phyloP scores from a whole-genome alignment of 2,113 vertebrate genomes.

The Oreotragus oreotragus region DNA sequence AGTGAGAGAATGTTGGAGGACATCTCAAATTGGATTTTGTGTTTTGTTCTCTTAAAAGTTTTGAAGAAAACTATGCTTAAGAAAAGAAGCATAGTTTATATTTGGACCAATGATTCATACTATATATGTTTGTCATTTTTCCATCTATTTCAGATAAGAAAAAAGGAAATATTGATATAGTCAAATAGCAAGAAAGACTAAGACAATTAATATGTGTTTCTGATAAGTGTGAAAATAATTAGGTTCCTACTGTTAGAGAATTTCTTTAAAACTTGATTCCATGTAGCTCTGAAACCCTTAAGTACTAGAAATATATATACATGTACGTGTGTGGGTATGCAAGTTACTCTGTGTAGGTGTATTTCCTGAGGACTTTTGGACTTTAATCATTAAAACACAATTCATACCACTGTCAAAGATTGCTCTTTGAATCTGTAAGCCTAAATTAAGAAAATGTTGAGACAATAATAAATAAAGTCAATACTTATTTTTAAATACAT shows the following conservation, averaged over 20 bases:
- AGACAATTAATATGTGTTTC: not conserved
- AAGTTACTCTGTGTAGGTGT: not conserved
- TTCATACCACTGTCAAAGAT: not conserved
- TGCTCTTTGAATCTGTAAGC: not conserved
- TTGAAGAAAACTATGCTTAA: conserved; percentile 21
- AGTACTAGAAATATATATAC: not conserved
- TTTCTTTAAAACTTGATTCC: not conserved
- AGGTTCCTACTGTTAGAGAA: not conserved
- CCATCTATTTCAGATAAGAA: not conserved
- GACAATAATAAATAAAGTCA: not conserved
- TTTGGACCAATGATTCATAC: not conserved
- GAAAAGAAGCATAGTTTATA: conserved; percentile 6
- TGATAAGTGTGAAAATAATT: not conserved
- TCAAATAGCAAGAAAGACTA: not conserved
- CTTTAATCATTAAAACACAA: not conserved
- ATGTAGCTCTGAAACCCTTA: not conserved
- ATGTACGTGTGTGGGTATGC: not conserved
- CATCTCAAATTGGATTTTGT: not conserved
- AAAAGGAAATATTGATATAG: not conserved
- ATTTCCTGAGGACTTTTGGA: not conserved
- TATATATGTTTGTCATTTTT: not conserved
- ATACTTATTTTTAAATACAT: not conserved
- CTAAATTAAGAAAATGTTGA: not conserved
- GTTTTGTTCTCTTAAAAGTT: not conserved
- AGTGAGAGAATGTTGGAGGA: not conserved